Evolutionary conservation across 2,888 invertebrate species (phyloP).

Genomic region (Glyphotaelius pellucidus): DNA sequence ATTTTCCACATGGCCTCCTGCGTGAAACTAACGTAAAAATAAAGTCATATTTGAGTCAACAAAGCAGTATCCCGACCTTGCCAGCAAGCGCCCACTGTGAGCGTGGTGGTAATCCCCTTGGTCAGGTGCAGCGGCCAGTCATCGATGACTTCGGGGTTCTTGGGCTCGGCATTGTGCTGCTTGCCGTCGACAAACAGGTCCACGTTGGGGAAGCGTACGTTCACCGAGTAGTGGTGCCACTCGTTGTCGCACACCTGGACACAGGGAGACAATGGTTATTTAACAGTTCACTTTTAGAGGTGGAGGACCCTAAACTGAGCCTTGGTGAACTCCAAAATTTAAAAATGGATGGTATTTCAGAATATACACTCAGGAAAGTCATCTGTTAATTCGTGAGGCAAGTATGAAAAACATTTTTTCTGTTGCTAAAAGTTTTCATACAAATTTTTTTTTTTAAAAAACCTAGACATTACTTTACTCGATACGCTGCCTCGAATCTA

Average conservation of each 20-base stretch:
- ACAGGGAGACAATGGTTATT: not conserved
- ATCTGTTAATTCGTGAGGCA: too few species aligned
- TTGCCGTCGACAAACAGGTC: conserved; percentile 91
- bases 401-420: too few species aligned
- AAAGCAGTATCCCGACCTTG: conserved; percentile 79
- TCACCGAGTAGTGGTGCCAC: conserved; percentile 99
- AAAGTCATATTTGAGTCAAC: not conserved
- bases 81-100: conserved; percentile 98
- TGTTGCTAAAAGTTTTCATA: too few species aligned
- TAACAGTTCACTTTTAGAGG: not conserved
- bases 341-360: too few species aligned
- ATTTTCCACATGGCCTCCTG: too few species aligned
- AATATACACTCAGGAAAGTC: too few species aligned
- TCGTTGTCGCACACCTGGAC: conserved; percentile 94
- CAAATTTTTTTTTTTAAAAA: too few species aligned
- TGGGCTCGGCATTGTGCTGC: conserved; percentile 74
- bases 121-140: conserved; percentile 99
- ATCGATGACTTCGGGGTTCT: conserved; percentile 97
- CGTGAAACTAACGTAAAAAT: too few species aligned
- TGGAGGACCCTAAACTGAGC: too few species aligned
- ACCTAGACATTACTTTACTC: too few species aligned
- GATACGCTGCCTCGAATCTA: too few species aligned
- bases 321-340: too few species aligned
- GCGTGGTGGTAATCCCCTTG: conserved; percentile 93
- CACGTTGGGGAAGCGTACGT: conserved; percentile 94